Evolutionary conservation across 2,888 invertebrate species (phyloP).

Genomic region (Cataglyphis albicans): DNA sequence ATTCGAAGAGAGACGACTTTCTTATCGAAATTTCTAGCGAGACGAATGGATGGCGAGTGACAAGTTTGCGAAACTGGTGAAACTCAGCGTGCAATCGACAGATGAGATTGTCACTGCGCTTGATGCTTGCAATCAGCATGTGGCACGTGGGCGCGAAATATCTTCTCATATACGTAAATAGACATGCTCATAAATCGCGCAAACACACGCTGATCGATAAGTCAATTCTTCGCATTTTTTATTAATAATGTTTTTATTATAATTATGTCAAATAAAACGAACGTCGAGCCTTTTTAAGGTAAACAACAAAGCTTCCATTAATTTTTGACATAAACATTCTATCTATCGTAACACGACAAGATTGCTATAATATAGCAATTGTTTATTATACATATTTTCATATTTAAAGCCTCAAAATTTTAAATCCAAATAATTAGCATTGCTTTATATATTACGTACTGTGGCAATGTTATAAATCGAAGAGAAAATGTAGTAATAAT

Average conservation of each 20-base stretch:
- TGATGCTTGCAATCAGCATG: slow-evolving; percentile 2
- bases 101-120: slow-evolving; percentile 38
- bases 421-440: neutral
- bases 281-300: neutral
- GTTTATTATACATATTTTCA: neutral
- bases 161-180: slow-evolving; percentile 41
- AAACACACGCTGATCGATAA: slow-evolving; percentile 62
- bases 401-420: neutral
- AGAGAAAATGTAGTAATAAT: slow-evolving; percentile 7
- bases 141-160: slow-evolving; percentile 64
- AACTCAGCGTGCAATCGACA: slow-evolving; percentile 41
- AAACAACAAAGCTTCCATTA: neutral
- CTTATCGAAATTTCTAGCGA: slow-evolving; percentile 39
- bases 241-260: slow-evolving; percentile 63
- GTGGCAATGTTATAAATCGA: slow-evolving; percentile 1
- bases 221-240: slow-evolving; percentile 52
- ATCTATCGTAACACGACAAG: neutral
- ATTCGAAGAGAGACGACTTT: slow-evolving; percentile 31
- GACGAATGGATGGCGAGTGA: slow-evolving; percentile 27
- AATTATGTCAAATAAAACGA: neutral
- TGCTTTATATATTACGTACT: neutral
- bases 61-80: slow-evolving; percentile 50
- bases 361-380: neutral
- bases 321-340: neutral
- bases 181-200: slow-evolving; percentile 62